These are phyloP conservation scores for Hypselothyrea guttata DNA, from an alignment of 2,888 invertebrate species.

Conservation along the genomic window DNA sequence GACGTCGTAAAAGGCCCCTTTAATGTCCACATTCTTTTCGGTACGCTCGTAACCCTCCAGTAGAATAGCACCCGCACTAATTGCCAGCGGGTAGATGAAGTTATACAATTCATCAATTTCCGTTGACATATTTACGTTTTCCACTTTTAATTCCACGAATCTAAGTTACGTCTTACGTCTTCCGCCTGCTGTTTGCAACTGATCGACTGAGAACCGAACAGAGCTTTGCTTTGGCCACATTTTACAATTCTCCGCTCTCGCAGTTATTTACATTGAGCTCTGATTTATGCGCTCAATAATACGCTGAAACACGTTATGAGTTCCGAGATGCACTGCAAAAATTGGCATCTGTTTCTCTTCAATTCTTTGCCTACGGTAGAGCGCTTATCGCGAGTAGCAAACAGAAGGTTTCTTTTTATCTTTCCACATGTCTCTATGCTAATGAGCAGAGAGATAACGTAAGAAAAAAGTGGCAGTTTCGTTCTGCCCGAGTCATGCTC, in stretches of 20 bases:
- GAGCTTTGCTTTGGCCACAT: constrained; percentile 10
- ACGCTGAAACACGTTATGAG: constrained; percentile 14
- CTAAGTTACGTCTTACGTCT: constrained; percentile 4
- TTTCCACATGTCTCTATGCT: constrained; percentile 28
- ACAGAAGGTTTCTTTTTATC: constrained; percentile 32
- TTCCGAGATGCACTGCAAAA: constrained; percentile 42
- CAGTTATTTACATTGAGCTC: constrained; percentile 44
- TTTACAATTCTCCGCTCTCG: constrained; percentile 4
- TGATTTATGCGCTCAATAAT: constrained; percentile 39
- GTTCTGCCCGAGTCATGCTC: not conserved
- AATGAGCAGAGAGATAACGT: constrained; percentile 16
- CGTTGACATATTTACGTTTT: constrained; percentile 51
- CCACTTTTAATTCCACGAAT: constrained; percentile 11
- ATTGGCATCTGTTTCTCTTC: constrained; percentile 45
- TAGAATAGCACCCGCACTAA: constrained; percentile 79
- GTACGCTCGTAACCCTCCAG: constrained; percentile 78
- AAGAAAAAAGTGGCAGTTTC: not conserved
- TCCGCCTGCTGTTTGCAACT: constrained; percentile 11
- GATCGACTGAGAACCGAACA: constrained; percentile 30
- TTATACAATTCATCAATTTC: constrained; percentile 76
- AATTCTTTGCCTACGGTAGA: constrained; percentile 24
- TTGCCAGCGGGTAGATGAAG: constrained; percentile 79
- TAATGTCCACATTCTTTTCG: constrained; percentile 82
- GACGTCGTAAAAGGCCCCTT: constrained; percentile 87
- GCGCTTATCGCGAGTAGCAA: constrained; percentile 49